These are phyloP conservation scores for Hypomesus transpacificus DNA, from an alignment of 2,113 vertebrate species.

Conservation along the genomic window DNA sequence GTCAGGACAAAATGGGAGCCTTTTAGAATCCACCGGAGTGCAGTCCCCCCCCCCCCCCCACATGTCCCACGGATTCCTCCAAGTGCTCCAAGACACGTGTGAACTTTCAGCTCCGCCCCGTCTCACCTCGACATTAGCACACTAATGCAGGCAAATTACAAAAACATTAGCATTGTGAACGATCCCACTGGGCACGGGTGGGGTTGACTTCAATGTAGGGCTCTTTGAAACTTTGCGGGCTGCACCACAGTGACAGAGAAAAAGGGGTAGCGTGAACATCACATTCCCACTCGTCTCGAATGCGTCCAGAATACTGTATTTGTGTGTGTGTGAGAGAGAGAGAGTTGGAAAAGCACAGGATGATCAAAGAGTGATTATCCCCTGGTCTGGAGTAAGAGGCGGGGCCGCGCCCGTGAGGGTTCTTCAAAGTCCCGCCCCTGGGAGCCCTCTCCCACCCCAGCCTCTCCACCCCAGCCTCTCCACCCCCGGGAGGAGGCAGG, in stretches of 20 bases:
- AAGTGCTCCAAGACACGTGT: neutral
- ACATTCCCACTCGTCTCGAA: neutral
- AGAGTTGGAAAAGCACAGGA: conserved; percentile 5
- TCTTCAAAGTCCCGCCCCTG: conserved; percentile 37
- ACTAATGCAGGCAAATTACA: conserved; percentile 26
- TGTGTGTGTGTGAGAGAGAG: neutral
- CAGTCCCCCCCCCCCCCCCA: conserved; percentile 7
- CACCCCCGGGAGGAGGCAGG: neutral
- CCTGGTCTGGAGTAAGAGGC: conserved; percentile 13
- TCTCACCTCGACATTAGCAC: conserved; percentile 33
- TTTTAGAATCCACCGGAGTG: neutral
- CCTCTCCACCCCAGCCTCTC: no score
- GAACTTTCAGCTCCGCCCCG: neutral
- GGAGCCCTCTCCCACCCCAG: neutral
- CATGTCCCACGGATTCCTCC: conserved; percentile 5
- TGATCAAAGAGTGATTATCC: conserved; percentile 44
- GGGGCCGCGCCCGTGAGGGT: conserved; percentile 12
- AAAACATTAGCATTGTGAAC: neutral
- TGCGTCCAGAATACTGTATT: neutral
- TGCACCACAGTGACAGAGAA: neutral
- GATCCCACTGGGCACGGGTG: neutral
- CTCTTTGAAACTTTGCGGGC: neutral
- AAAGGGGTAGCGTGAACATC: conserved; percentile 10
- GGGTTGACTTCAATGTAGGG: neutral
- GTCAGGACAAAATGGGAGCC: neutral